Base-by-base conservation (phyloP, 2,797 vertebrate species). In the Notolabrus celidotus region DNA sequence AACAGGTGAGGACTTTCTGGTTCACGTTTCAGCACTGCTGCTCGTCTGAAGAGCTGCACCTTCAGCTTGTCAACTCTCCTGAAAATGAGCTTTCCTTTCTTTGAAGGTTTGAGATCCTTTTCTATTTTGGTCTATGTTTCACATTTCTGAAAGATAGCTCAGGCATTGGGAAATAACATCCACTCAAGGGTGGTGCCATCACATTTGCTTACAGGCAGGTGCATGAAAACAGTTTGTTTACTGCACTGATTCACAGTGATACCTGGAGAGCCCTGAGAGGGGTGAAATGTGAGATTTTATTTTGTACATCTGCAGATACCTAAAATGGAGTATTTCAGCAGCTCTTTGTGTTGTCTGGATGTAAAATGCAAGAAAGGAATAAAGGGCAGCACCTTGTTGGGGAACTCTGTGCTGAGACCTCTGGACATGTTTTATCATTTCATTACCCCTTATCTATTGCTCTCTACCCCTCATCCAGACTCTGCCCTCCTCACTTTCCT, bases 361-460 rank as follows among this genome's bases (percentile, higher is more conserved):
- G 50, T 62, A 23, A 86, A 86, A 71, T 56, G 19, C 74, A 64
- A 53, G 67, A 50, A 31, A 45, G 52, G 23, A 76, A 79, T 62
- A 79, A 83, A 77, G 62, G 54, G 46, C 74, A 80, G 19, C 10
- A 10, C 31, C 50, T 49, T 63, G 33, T 46, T 55, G 53, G 39
- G 52, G 47, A 64, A 75, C 22, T 14, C 2, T 51, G 20, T 29
- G 31, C 39, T 58, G 64, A 79, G 58, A 68, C 66, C 60, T 77
- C 64, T 63, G 41, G 58, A 16, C 67, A 36, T 71, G 50, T 63
- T 83, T 65, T 16, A 78, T 80, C 71, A 84, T 85, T 86, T 67
- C 60, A 71, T 83, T 54, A 67, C 52, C 29, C 53, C 65, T 64
- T 65, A 64, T 63, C 70, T 43, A 50, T 41, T 59, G 45, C 38